Evolutionary conservation across 2,113 vertebrate genomes (phyloP).

Genomic region (Zosterops lateralis): DNA sequence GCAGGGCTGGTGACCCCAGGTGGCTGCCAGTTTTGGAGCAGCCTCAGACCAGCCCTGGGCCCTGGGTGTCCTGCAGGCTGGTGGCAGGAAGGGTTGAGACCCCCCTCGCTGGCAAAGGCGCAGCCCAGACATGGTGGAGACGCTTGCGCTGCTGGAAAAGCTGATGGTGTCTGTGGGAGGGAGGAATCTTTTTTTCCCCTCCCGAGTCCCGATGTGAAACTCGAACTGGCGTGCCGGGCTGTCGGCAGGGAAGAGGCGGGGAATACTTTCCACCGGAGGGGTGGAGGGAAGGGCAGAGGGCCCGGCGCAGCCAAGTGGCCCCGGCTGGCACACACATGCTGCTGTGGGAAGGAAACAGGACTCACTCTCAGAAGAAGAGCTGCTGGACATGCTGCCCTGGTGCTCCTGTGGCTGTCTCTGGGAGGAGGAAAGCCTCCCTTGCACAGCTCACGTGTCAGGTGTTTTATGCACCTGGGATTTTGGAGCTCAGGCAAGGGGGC

Average conservation of each 20-base stretch:
- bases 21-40: background rate
- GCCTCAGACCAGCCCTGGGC: accelerated
- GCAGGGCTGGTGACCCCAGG: background rate
- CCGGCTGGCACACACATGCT: background rate
- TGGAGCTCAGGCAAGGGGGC: background rate
- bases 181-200: slow-evolving; percentile 14
- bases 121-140: background rate
- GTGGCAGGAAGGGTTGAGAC: background rate
- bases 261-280: background rate
- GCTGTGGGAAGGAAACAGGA: background rate
- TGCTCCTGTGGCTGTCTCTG: background rate
- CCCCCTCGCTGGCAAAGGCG: background rate
- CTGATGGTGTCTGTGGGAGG: slow-evolving; percentile 16
- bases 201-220: background rate
- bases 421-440: background rate
- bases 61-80: background rate
- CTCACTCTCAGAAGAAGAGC: background rate
- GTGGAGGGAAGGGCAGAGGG: background rate
- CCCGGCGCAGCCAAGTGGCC: background rate
- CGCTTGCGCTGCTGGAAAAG: background rate
- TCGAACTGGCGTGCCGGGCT: background rate
- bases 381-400: background rate
- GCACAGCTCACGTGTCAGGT: background rate
- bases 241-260: background rate
- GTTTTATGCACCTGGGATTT: background rate